A percentile compares a stretch with the other conserved stretches of the same genome.
Evolutionary conservation across 2,888 invertebrate species (phyloP).

Genomic region (Odontothrips loti): DNA sequence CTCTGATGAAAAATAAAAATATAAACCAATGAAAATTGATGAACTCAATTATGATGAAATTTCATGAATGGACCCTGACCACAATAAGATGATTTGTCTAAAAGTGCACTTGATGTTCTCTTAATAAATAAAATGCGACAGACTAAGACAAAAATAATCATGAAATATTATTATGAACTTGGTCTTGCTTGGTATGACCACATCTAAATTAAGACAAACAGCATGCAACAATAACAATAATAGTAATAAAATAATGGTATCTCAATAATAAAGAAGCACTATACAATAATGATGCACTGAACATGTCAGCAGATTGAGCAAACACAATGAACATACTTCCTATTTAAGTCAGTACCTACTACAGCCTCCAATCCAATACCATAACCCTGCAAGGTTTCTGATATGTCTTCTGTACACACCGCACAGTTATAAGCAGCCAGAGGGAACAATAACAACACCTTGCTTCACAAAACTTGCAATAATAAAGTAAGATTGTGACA

Average conservation of each 20-base stretch:
- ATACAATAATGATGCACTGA: constrained; percentile 1
- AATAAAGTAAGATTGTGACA: neutral
- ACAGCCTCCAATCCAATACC: neutral
- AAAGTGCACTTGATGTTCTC: neutral
- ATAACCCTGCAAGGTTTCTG: neutral
- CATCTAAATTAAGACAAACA: constrained; percentile 3
- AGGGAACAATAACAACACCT: neutral
- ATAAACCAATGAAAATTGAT: neutral
- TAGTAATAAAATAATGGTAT: constrained; percentile 14
- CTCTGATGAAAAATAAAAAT: neutral
- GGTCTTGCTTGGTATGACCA: neutral
- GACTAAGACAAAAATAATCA: neutral
- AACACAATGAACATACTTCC: neutral
- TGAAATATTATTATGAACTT: neutral
- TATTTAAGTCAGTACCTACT: neutral
- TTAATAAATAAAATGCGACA: neutral
- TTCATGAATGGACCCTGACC: neutral
- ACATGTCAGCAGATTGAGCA: constrained; percentile 15
- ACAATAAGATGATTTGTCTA: neutral
- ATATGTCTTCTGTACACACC: neutral
- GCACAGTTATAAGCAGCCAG: neutral
- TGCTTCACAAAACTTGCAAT: neutral
- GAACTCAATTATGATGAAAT: neutral
- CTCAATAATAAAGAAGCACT: constrained; percentile 5
- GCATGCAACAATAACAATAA: constrained; percentile 5